Base-by-base conservation (phyloP, 1,140 invertebrate genomes). In the Drosophila pseudoobscura region DNA sequence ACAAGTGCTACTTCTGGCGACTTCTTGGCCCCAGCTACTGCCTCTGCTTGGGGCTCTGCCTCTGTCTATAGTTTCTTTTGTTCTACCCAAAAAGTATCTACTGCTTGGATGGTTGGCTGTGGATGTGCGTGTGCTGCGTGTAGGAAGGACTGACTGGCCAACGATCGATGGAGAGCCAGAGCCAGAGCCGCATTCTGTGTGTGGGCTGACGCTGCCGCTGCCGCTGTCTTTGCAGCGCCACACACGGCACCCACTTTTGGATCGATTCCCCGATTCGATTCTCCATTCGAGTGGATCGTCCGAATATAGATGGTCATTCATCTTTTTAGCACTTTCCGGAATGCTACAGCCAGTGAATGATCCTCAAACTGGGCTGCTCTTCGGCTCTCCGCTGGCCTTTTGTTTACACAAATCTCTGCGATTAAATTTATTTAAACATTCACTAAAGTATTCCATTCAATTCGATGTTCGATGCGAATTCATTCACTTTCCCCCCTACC, bases 341-440 rank as follows among this genome's bases (percentile, higher is more conserved):
- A 39, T 39, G 35, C 11, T 39, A 11, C 3, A 13, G 35, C 11
- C 2, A 31, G 59, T n/a, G 24, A 31, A 43, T 15, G 58, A 35
- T 29, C 17, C 54, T 20, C 54, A 57, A 39, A 8, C 2, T 39
- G 43, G 50, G 57, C 54, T 57, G 4, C 35, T 39, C 35, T 76
- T 82, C 77, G 62, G 72, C 64, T 87, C 52, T 70, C 64, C 64
- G 59, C 20, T 20, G 69, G 63, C 58, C 76, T 82, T 71, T 85
- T 85, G 80, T 85, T 85, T 84, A 78, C 74, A 75, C 44, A 49
- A 29, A n/a, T 78, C 72, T 78, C 65, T 64, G 66, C 65, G 71
- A 65, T 77, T 78, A 17, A 83, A 87, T 85, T 87, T 87, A 85
- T 87, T 87, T 82, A 78, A 76, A 73, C 64, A 87, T 80, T 68